phyloP scores from a whole-genome alignment of 1,140 invertebrate genomes.

The Harlomillsia oculata region DNA sequence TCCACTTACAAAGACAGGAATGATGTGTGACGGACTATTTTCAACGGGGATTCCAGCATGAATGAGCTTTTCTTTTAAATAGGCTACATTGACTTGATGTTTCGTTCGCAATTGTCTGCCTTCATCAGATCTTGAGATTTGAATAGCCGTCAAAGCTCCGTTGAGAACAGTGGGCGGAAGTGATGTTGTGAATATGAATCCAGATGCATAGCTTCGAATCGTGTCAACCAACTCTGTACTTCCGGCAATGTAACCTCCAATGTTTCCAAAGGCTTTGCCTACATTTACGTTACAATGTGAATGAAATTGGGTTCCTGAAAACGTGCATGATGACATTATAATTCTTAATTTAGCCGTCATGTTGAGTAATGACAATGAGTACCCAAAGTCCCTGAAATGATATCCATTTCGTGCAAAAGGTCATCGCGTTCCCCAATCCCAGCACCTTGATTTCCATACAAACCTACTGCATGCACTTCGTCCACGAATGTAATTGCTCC shows the following conservation, averaged over 20 bases:
- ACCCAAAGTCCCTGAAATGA: constrained; percentile 91
- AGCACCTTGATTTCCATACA: constrained; percentile 87
- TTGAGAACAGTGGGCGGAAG: constrained; percentile 84
- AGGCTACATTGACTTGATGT: constrained; percentile 80
- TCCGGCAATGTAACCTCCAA: constrained; percentile 94
- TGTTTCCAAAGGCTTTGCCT: constrained; percentile 91
- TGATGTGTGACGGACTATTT: constrained; percentile 89
- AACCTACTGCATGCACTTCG: constrained; percentile 96
- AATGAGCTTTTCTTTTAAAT: constrained; percentile 69
- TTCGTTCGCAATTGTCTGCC: constrained; percentile 61
- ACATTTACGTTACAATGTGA: constrained; percentile 21
- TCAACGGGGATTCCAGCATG: constrained; percentile 78
- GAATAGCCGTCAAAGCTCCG: constrained; percentile 66
- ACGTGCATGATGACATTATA: no score
- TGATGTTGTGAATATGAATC: constrained; percentile 97
- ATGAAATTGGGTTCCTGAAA: no score
- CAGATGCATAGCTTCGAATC: constrained; percentile 85
- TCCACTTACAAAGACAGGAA: constrained; percentile 70
- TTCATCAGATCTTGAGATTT: constrained; percentile 77
- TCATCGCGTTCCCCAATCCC: constrained; percentile 86
- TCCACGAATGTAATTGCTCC: constrained; percentile 93
- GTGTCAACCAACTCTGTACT: constrained; percentile 72
- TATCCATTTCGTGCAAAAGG: constrained; percentile 80
- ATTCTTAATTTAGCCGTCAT: not conserved
- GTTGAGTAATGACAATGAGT: constrained; percentile 10